Evolutionary conservation across 2,797 vertebrate species (phyloP), one percentile per base, ranked within the genome.

Genomic region (Gambelia wislizenii): DNA sequence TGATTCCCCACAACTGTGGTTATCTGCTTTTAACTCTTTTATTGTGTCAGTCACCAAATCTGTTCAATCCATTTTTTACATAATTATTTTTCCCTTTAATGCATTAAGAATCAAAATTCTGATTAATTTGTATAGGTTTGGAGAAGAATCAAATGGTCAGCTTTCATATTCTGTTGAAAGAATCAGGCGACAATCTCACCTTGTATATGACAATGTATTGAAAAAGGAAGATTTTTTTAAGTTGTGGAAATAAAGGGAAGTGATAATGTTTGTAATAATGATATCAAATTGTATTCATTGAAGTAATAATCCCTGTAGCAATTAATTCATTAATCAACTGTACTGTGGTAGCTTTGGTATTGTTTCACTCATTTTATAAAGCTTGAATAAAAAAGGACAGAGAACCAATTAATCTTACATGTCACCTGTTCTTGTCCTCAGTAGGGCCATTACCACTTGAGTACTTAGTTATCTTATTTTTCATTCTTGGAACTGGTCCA

Each of bases 11-110:
- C 85, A 94, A 92, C 90, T 90, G 86, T 85, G 88, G 84, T 93
- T 94, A 87, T 77, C n/a, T 90, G 86, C 91, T 94, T 94, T 95
- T 94, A 95, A 95, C 86, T 87, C 83, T 84, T 92, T 89, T 90
- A 85, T 89, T 90, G 52, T 89, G 92, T 95, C 91, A 89, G 92
- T 92, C 72, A 76, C 72, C 91, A 86, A 87, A 85, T 81, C 67
- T 36, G 47, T 1, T 1, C 14, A 36, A 79, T 84, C 85, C 77
- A 84, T 87, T 10, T 78, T 67, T 84, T 88, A 76, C 72, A 83
- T 85, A 59, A 22, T 42, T 7, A 61, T 25, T 9, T 39, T 59
- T 91, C 90, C 95, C 87, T 47, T 94, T 84, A 90, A 94, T 94
- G 94, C 86, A 86, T 86, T 87, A 44, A 90, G 92, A 86, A 78